phyloP scores from a whole-genome alignment of 1,140 invertebrate genomes.

The Camponotus pennsylvanicus region DNA sequence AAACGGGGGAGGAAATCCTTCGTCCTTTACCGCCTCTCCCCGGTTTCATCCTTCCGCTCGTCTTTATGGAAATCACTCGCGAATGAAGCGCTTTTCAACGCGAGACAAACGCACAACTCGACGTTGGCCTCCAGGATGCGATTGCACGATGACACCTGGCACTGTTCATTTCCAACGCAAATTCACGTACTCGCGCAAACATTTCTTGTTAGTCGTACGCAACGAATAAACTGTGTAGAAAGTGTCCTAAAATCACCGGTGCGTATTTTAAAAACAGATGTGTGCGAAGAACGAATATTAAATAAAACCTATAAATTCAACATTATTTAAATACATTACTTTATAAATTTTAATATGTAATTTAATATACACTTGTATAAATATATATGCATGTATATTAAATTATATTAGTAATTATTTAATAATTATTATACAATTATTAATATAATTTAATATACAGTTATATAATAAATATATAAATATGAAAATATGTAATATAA shows the following conservation, averaged over 20 bases:
- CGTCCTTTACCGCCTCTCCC: neutral
- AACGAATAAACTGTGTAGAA: neutral
- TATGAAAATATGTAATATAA: neutral
- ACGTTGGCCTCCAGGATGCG: constrained; percentile 17
- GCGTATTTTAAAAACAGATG: neutral
- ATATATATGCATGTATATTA: too few species aligned
- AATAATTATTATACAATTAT: too few species aligned
- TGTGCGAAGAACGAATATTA: neutral
- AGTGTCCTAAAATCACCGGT: neutral
- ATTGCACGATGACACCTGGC: constrained; percentile 63
- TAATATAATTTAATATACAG: neutral
- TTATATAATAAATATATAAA: neutral
- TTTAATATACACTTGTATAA: neutral
- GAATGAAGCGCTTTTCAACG: constrained; percentile 49
- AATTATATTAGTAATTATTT: too few species aligned
- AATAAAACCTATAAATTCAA: neutral
- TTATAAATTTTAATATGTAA: neutral
- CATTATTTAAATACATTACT: neutral
- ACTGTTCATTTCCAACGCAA: constrained; percentile 79
- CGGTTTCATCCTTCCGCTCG: constrained; percentile 15
- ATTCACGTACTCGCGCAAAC: constrained; percentile 68
- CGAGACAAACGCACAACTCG: constrained; percentile 60
- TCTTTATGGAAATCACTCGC: constrained; percentile 65
- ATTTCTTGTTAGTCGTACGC: constrained; percentile 7
- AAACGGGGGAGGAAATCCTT: constrained; percentile 38